Conservation (phyloP, 1,140 invertebrate genomes). For the Artemia franciscana region DNA sequence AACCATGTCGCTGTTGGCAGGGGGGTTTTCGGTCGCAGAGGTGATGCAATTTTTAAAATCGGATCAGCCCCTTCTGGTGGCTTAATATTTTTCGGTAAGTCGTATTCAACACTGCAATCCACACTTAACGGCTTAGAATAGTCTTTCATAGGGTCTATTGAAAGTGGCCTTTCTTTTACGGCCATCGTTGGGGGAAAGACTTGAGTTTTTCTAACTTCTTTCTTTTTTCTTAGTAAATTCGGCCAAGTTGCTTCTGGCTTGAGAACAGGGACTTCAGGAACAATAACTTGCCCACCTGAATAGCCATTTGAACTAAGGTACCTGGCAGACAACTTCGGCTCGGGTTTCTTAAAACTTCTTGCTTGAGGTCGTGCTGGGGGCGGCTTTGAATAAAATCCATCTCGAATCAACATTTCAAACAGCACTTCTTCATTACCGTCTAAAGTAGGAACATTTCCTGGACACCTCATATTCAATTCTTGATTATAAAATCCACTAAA, state of each 20-base stretch:
- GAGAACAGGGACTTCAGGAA: neutral
- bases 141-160: conserved; percentile 22
- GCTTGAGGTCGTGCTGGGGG: neutral
- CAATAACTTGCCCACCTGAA: neutral
- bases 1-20: conserved; percentile 1
- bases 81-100: conserved; percentile 51
- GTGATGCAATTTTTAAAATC: conserved; percentile 7
- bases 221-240: neutral
- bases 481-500: neutral
- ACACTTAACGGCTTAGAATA: conserved; percentile 53
- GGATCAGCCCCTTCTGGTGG: conserved; percentile 38
- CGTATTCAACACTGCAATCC: conserved; percentile 61
- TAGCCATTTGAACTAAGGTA: neutral
- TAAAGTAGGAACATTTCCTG: neutral
- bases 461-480: neutral
- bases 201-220: neutral
- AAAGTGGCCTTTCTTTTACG: neutral
- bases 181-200: neutral
- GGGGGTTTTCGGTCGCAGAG: conserved; percentile 1
- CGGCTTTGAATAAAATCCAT: neutral
- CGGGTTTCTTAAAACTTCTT: neutral
- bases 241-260: neutral
- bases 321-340: neutral
- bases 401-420: neutral
- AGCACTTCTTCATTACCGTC: neutral